Evolutionary conservation across 1,140 invertebrate species (phyloP).

Genomic region (Atta texana): DNA sequence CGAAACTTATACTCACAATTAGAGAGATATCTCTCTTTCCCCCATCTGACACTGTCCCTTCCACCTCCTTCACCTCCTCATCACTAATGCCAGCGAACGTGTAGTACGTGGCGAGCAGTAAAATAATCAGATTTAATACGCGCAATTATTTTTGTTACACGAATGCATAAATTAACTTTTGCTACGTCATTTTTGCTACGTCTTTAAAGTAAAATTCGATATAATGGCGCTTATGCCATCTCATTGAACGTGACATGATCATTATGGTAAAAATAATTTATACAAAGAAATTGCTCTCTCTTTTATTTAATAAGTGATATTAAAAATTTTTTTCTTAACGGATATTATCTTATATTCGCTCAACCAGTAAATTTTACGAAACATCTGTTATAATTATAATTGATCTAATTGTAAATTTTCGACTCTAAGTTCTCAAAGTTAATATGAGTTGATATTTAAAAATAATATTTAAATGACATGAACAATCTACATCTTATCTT

Average conservation of each 20-base stretch:
- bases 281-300: not conserved
- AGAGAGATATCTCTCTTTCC: constrained; percentile 61
- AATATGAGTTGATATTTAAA: not conserved
- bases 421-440: not conserved
- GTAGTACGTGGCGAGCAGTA: constrained; percentile 35
- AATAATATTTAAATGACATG: not conserved
- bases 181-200: constrained; percentile 6
- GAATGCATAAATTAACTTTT: constrained; percentile 49
- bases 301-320: not conserved
- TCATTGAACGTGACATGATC: not conserved
- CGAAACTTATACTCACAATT: constrained; percentile 71
- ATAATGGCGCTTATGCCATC: constrained; percentile 32
- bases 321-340: not conserved
- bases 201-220: constrained; percentile 40
- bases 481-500: not conserved
- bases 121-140: constrained; percentile 73
- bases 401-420: not conserved
- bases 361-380: not conserved
- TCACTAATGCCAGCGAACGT: not conserved
- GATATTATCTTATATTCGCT: not conserved
- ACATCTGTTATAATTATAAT: not conserved
- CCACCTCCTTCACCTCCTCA: too few species aligned
- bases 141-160: constrained; percentile 62
- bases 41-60: not conserved
- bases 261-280: constrained; percentile 40